phyloP scores from a whole-genome alignment of 2,797 vertebrate genomes.

The Meda fulgida region DNA sequence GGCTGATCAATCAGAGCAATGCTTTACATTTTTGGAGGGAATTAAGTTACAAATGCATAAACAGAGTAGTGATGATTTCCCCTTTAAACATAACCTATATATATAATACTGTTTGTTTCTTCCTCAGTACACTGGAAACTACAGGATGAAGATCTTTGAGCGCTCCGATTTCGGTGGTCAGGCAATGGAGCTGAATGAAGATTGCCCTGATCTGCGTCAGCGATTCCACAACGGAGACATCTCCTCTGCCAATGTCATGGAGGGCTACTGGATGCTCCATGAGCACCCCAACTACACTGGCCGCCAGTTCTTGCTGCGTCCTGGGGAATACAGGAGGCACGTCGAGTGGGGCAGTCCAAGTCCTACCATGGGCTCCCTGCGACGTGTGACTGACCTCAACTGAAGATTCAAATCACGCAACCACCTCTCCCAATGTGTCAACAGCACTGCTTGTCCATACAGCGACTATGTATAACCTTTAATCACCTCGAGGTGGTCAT shows the following conservation, averaged over 20 bases:
- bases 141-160: constrained; percentile 82
- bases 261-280: constrained; percentile 84
- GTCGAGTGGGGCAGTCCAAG: constrained; percentile 78
- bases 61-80: not conserved
- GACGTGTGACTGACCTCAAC: constrained; percentile 75
- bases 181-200: constrained; percentile 79
- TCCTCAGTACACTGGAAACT: constrained; percentile 76
- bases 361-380: constrained; percentile 78
- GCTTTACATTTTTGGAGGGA: not conserved
- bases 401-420: constrained; percentile 65
- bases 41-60: not conserved
- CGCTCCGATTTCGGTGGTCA: constrained; percentile 79
- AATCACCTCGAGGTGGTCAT: not conserved
- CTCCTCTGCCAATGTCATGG: constrained; percentile 80
- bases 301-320: constrained; percentile 81
- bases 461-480: not conserved
- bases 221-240: constrained; percentile 81
- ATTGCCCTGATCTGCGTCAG: constrained; percentile 79
- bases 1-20: not conserved
- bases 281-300: constrained; percentile 83
- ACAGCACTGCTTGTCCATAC: constrained; percentile 43
- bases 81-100: not conserved
- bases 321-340: constrained; percentile 81
- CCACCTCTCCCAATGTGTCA: constrained; percentile 30
- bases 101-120: not conserved